Base-by-base conservation (phyloP, 2,113 vertebrate genomes). In the Calcarius ornatus region DNA sequence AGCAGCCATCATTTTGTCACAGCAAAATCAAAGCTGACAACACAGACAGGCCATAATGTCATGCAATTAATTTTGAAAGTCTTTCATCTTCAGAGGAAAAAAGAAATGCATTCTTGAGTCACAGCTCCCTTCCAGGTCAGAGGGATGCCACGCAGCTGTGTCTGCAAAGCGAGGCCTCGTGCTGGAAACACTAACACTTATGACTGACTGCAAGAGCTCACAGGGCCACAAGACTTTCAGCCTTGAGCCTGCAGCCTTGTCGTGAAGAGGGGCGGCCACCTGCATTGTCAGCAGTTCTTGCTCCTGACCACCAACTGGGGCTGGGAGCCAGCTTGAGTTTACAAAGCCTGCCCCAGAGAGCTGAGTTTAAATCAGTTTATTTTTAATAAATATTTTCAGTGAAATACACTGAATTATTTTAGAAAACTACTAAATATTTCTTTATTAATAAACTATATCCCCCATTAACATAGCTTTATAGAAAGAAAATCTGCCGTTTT, bases 1-100 rank as follows among this genome's bases (percentile, higher is more conserved):
- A 95, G 50, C 2, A n/a, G 37, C 91, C 93, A 24, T 92, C 91
- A 85, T 51, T 81, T 21, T 91, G 89, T 85, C 87, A 80, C 87
- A 77, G 50, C 87, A 89, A 65, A 95, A 96, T 90, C 89, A 72
- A 70, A 94, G 70, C 87, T 94, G 96, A 95, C 94, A 95, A 69
- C 35, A 65, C 75, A 73, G 87, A 87, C 71, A 16, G 92, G 75
- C 84, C 81, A 45, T 45, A 88, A 92, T 70, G 90, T 14, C 93
- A n/a, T 21, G 53, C 78, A 92, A 80, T 95, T 92, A 80, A 90
- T 94, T 83, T 71, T 27, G 51, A 85, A 81, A 93, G 88, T 51
- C 83, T 90, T 96, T 92, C 81, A 63, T 82, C 81, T 79, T 82
- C 50, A 45, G 59, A 77, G 50, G 65, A 25, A 77, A 75, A 78